These are phyloP conservation scores for Apis laboriosa DNA, from an alignment of 1,140 invertebrate species.

Conservation along the genomic window DNA sequence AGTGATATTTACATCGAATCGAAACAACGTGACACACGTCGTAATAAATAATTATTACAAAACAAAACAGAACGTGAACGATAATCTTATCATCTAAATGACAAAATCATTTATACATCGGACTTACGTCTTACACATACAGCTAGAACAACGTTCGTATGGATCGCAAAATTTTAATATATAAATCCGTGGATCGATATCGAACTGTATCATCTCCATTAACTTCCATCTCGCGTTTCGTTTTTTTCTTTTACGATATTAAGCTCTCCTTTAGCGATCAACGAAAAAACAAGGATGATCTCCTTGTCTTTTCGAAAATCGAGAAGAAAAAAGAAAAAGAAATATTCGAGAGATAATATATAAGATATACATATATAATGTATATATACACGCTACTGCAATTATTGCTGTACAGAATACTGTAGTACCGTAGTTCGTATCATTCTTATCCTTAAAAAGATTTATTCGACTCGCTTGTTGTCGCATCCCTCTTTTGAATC, in stretches of 20 bases:
- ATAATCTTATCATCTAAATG: constrained; percentile 28
- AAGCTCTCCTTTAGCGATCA: not conserved
- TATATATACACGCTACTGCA: constrained; percentile 65
- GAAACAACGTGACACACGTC: constrained; percentile 68
- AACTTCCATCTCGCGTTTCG: not conserved
- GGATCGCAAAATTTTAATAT: constrained; percentile 12
- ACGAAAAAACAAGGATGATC: too few species aligned
- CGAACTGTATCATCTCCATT: not conserved
- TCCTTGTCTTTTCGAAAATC: not conserved
- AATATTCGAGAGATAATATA: constrained; percentile 19
- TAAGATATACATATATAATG: constrained; percentile 37
- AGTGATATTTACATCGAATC: constrained; percentile 74
- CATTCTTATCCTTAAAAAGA: not conserved
- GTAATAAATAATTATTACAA: constrained; percentile 70
- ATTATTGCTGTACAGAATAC: constrained; percentile 74
- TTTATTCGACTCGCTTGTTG: not conserved
- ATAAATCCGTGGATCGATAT: not conserved
- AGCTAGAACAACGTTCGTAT: constrained; percentile 43
- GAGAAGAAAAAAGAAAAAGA: not conserved
- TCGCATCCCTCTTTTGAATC: not conserved
- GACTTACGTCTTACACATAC: constrained; percentile 44
- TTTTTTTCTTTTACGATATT: too few species aligned
- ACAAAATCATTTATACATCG: constrained; percentile 48
- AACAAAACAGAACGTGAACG: constrained; percentile 68
- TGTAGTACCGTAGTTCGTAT: constrained; percentile 60